A percentile compares a stretch with the other conserved stretches of the same genome.
These are phyloP conservation scores for Burhinus oedicnemus DNA, from an alignment of 2,113 vertebrate genomes.

Conservation along the genomic window DNA sequence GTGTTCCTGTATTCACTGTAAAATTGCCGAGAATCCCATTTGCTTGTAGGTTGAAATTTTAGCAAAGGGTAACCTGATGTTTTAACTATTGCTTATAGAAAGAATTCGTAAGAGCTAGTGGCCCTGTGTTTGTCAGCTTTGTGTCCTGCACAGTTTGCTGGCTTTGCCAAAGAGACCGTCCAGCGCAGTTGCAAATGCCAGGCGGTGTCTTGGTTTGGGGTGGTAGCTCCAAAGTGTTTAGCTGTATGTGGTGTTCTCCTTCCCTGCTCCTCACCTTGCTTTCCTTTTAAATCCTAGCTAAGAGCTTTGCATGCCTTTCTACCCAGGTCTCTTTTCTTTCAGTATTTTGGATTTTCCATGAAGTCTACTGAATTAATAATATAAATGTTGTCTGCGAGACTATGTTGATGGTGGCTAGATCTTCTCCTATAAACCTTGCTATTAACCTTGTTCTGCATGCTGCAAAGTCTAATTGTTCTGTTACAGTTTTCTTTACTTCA, in stretches of 20 bases:
- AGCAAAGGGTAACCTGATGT: neutral
- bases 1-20: neutral
- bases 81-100: neutral
- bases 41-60: neutral
- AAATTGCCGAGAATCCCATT: neutral
- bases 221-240: neutral
- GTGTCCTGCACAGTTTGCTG: neutral
- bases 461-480: neutral
- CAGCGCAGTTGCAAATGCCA: neutral
- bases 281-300: neutral
- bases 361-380: neutral
- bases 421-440: neutral
- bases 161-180: neutral
- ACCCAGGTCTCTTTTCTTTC: neutral
- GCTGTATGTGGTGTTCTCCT: neutral
- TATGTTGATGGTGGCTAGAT: neutral
- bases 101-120: neutral
- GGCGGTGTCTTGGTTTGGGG: neutral
- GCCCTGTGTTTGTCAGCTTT: neutral
- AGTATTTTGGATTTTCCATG: neutral
- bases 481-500: neutral
- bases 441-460: neutral
- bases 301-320: neutral
- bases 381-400: neutral
- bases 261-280: neutral